Conservation (phyloP, 2,888 invertebrate genomes). For the Pocota personata region DNA sequence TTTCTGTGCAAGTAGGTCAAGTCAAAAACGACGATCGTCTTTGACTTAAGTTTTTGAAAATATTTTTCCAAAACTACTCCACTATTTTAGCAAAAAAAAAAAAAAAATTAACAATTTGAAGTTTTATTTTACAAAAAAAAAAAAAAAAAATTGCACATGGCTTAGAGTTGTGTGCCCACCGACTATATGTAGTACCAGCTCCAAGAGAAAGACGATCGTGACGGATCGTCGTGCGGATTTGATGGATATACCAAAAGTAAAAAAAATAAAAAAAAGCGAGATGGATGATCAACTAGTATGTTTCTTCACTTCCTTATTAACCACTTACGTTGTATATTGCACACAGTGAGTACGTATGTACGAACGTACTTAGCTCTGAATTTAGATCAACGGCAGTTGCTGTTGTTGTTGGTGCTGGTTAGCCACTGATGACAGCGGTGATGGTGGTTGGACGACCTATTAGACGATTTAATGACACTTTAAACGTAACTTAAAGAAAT, state of each 20-base stretch:
- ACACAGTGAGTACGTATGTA: conserved; percentile 48
- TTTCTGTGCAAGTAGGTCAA: conserved; percentile 59
- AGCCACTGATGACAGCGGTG: conserved; percentile 19
- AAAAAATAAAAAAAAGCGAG: conserved; percentile 60
- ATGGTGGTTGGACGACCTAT: conserved; percentile 59
- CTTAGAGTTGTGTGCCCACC: not conserved
- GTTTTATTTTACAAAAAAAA: not conserved
- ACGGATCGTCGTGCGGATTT: conserved; percentile 58
- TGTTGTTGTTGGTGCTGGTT: conserved; percentile 28
- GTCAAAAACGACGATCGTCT: conserved; percentile 44
- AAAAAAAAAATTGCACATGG: not conserved
- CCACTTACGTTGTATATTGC: conserved; percentile 72
- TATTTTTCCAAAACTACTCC: not conserved
- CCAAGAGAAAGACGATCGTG: conserved; percentile 48
- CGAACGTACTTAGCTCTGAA: conserved; percentile 60
- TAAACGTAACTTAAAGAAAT: conserved; percentile 66
- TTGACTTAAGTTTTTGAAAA: conserved; percentile 5
- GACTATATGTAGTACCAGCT: not conserved
- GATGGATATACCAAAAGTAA: conserved; percentile 64
- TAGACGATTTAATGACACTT: conserved; percentile 69
- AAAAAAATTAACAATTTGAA: not conserved
- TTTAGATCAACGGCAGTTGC: conserved; percentile 71
- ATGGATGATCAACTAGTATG: conserved; percentile 70
- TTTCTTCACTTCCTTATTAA: conserved; percentile 74
- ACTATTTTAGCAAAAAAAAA: not conserved